These are phyloP conservation scores for Chelon auratus DNA, from an alignment of 2,797 vertebrate genomes.

Conservation along the genomic window DNA sequence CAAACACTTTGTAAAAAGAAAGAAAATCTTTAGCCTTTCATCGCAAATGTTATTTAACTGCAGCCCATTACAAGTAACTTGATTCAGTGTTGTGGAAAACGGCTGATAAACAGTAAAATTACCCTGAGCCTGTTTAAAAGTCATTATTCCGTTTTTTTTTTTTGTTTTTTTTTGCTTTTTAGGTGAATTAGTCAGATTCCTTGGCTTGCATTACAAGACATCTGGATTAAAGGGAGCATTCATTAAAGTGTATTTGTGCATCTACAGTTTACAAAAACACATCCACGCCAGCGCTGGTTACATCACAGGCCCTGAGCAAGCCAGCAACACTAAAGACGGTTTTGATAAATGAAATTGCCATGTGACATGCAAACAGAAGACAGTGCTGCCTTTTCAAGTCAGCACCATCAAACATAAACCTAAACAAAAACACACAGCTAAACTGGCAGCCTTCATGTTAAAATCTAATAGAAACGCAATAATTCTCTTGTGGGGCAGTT, in stretches of 20 bases:
- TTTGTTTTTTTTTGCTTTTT: conserved; percentile 5
- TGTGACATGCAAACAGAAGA: conserved; percentile 69
- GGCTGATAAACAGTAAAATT: conserved; percentile 12
- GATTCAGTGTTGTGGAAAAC: conserved; percentile 20
- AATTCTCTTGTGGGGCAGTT: conserved; percentile 65
- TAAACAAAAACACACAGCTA: conserved; percentile 81
- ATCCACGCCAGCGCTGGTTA: conserved; percentile 40
- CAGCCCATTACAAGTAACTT: conserved; percentile 1
- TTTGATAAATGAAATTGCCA: conserved; percentile 68
- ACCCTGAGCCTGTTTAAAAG: conserved; percentile 9
- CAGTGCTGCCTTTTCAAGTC: conserved; percentile 65
- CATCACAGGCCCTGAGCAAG: conserved; percentile 47
- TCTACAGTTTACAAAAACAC: conserved; percentile 30
- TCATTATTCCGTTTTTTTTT: not conserved
- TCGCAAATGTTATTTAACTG: conserved; percentile 3
- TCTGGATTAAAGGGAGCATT: conserved; percentile 25
- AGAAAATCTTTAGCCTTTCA: not conserved
- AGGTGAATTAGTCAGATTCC: conserved; percentile 12
- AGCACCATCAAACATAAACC: conserved; percentile 70
- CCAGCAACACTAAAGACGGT: conserved; percentile 50
- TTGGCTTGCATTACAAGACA: not conserved
- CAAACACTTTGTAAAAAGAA: not conserved
- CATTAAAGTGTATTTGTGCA: conserved; percentile 9
- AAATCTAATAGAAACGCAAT: conserved; percentile 75
- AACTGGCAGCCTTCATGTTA: conserved; percentile 72